Base-by-base conservation (phyloP, 1,140 invertebrate species). In the Drosophila chauvacae region DNA sequence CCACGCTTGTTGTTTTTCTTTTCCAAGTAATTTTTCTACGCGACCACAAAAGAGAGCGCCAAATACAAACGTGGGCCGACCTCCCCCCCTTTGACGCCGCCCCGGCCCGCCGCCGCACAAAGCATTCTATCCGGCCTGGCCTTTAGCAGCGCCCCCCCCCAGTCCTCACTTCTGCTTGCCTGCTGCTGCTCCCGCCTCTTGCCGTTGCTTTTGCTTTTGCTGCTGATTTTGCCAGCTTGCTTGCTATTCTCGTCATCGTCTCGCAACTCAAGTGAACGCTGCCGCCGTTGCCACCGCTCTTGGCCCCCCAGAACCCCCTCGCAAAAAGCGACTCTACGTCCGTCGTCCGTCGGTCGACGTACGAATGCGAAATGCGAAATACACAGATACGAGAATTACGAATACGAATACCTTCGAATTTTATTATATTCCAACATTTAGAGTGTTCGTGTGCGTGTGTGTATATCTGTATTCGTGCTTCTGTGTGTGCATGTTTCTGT, bases 201-300 rank as follows among this genome's bases (percentile, higher is more conserved):
- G 51, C 51, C 18, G 33, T 60, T 60, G 77, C 63, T 55, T 76
- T 63, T 69, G 63, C 64, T 65, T 35, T 60, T 57, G 78, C 64
- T 56, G 70, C 71, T 70, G 48, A 56, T 62, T 62, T 64, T 64
- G 61, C 61, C 61, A 64, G 55, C 62, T 65, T 45, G 69, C 84
- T 87, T 83, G 80, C 83, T 88, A 87, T 88, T 87, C 83, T 87
- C 83, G 84, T 87, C 83, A 83, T 88, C 83, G 86, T 80, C 83
- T 87, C 60, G 79, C 63, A 77, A 71, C 78, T 85, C 82, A 85
- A 87, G 82, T 81, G 50, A 78, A 42, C 42, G 28, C 42, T 48
- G 30, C 50, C 50, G 30, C 26, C 41, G 20, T 37, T 48, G 30
- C 51, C 51, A 53, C 45, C 57, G 47, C 23, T 51, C 47, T 64